Evolutionary conservation across 2,113 vertebrate species (phyloP).

Genomic region (Labeo catla): DNA sequence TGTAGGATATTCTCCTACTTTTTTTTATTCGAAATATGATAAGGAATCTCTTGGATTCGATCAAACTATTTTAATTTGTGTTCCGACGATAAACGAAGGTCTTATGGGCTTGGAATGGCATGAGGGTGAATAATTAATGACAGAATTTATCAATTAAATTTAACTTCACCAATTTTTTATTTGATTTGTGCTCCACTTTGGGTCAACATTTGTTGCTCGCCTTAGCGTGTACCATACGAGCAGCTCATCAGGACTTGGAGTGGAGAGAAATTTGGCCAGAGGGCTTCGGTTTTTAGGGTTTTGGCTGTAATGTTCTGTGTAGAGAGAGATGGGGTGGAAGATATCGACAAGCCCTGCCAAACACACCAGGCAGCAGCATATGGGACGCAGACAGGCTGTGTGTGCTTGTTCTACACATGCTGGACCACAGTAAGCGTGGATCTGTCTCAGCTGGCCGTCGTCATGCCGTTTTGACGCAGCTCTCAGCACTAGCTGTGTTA

Average conservation of each 20-base stretch:
- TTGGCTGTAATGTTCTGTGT: neutral
- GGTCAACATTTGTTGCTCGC: conserved; percentile 35
- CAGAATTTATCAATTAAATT: no score
- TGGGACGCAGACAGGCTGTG: conserved; percentile 54
- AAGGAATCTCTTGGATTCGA: neutral
- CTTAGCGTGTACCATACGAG: neutral
- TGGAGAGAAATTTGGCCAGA: neutral
- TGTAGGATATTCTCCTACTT: neutral
- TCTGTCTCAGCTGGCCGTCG: conserved; percentile 23
- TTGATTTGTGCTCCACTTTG: neutral
- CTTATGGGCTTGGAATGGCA: no score
- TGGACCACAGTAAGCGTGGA: conserved; percentile 21
- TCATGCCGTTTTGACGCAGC: neutral
- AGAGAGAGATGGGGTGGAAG: conserved; percentile 27
- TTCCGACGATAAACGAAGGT: no score
- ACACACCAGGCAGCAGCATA: conserved; percentile 38
- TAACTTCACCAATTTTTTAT: no score
- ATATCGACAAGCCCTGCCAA: conserved; percentile 25
- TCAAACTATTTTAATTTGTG: no score
- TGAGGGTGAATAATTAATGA: no score
- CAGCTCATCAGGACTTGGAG: conserved; percentile 2
- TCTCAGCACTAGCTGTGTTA: neutral
- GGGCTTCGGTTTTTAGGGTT: neutral
- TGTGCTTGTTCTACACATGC: conserved; percentile 34
- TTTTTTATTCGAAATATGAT: neutral